Conservation (phyloP, 2,113 vertebrate genomes). For the Gymnocephalus cernua region DNA sequence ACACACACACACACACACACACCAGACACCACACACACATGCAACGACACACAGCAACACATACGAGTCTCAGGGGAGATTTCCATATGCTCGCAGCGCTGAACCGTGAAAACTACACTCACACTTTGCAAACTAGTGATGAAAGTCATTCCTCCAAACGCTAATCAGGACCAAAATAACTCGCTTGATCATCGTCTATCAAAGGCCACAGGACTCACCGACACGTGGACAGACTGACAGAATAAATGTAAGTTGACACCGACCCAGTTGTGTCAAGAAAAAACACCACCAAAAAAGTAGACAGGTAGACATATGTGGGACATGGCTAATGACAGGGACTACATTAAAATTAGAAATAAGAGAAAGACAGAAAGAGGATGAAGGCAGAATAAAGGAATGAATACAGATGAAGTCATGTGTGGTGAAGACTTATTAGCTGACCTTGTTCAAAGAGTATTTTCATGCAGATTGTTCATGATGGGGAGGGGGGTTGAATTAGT, state of each 20-base stretch:
- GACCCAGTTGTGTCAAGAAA: conserved; percentile 75
- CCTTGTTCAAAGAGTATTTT: conserved; percentile 41
- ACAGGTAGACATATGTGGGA: conserved; percentile 75
- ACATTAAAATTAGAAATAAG: conserved; percentile 71
- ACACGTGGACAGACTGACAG: conserved; percentile 58
- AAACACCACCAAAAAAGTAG: conserved; percentile 27
- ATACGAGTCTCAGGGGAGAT: conserved; percentile 55
- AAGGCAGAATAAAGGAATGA: conserved; percentile 31
- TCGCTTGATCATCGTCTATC: conserved; percentile 71
- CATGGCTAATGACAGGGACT: conserved; percentile 65
- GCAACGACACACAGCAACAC: background rate
- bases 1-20: conserved; percentile 5
- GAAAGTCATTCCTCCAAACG: conserved; percentile 69
- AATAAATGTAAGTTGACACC: conserved; percentile 62
- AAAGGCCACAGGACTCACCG: conserved; percentile 62
- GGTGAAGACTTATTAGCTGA: conserved; percentile 37
- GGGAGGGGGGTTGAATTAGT: conserved; percentile 16
- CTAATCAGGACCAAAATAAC: conserved; percentile 74
- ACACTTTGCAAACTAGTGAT: conserved; percentile 53
- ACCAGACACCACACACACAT: conserved; percentile 24
- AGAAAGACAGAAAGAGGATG: conserved; percentile 18
- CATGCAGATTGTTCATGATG: background rate
- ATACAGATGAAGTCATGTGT: conserved; percentile 12
- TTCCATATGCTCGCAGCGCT: conserved; percentile 53
- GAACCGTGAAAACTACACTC: conserved; percentile 51